Percentiles rank a stretch among this genome's conserved stretches.
phyloP scores from a whole-genome alignment of 2,797 vertebrate genomes.

The Leuciscus waleckii region DNA sequence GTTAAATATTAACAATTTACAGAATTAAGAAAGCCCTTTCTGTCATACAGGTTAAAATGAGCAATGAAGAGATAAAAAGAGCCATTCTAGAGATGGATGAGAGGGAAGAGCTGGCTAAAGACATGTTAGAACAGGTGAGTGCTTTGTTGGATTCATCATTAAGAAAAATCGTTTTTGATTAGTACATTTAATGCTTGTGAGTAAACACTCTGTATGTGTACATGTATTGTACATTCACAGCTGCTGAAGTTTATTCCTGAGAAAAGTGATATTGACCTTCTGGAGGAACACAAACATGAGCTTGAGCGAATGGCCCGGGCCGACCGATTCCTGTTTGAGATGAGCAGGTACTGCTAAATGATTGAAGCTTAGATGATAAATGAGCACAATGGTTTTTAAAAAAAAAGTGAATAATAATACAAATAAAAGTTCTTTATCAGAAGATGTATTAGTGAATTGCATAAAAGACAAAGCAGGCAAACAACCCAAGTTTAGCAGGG shows the following conservation, averaged over 20 bases:
- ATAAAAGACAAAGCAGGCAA: conserved; percentile 1
- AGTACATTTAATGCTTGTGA: background rate
- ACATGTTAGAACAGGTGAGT: conserved; percentile 95
- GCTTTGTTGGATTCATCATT: background rate
- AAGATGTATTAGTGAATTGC: background rate
- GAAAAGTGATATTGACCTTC: conserved; percentile 91
- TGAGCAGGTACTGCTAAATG: conserved; percentile 87
- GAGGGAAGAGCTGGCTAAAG: conserved; percentile 94
- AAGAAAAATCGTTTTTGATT: background rate
- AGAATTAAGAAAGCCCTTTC: background rate
- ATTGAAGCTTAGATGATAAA: background rate
- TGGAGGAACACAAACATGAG: conserved; percentile 97
- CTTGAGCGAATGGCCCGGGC: conserved; percentile 95
- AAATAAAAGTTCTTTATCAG: background rate
- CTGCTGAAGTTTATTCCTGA: conserved; percentile 95
- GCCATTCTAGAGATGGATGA: conserved; percentile 97
- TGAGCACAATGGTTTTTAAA: background rate
- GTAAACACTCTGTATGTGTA: background rate
- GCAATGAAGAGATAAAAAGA: conserved; percentile 94
- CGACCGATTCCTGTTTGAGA: conserved; percentile 95
- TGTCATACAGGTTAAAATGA: conserved; percentile 87
- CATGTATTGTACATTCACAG: conserved; percentile 68
- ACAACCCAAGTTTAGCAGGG: background rate
- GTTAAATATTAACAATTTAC: background rate
- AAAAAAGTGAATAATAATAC: too few species aligned